Evolutionary conservation across 2,888 invertebrate species (phyloP), one percentile per base, ranked within the genome.

Genomic region (Nebria brevicollis): DNA sequence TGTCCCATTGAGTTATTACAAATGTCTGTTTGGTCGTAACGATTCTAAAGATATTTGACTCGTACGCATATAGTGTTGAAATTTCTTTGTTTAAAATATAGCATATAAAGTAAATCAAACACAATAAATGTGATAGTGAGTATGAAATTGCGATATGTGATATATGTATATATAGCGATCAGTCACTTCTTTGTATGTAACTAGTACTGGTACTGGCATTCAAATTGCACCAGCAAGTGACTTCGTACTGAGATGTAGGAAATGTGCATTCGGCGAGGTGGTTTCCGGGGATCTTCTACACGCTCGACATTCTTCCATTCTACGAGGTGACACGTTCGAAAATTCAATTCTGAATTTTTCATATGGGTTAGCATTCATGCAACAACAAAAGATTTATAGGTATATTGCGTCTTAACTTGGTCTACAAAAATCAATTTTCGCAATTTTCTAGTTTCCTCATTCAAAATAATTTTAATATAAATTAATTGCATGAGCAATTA

Each of bases 331-430:
- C 72, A 41, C 65, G 70, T 70, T 70, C 25, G 64, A 25, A 68
- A 75, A 79, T 74, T 75, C 79, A 79, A 79, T 79, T 79, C 75
- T 79, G 79, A 79, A 75, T 79, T 79, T 79, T 74, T 79, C 75
- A 79, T 75, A 78, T 78, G 66, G 42, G 79, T 79, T 79, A 66
- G 79, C 54, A 79, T 79, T 79, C 66, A 75, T 68, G 66, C 79
- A 79, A 68, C 79, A 79, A 79, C 79, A 79, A 79, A 75, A 74
- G 75, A 79, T 74, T 79, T 75, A 66, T 79, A 79, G 74, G 73
- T 72, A 66, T 74, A 74, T 79, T 74, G 79, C 64, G 66, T 20
- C 34, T 15, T 41, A 66, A 72, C 72, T 79, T 41, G 66, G 73
- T 25, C 72, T 66, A 79, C 73, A 54, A 75, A 54, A 54, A 54